Evolutionary conservation across 37 sponge, comb jelly and placozoan genomes (phyloP).

Genomic region (Crambe crambe): DNA sequence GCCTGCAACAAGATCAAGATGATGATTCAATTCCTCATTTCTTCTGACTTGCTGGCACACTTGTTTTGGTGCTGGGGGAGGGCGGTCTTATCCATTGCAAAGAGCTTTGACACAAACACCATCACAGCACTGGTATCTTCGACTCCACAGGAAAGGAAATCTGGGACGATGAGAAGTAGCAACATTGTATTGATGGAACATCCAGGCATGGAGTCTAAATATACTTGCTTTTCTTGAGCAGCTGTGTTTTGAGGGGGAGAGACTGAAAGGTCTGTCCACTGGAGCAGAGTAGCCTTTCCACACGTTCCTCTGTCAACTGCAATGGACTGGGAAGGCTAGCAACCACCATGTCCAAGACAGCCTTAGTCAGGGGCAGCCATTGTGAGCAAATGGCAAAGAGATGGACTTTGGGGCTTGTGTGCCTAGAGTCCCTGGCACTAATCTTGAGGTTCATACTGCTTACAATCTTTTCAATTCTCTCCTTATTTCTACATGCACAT

Average conservation of each 20-base stretch:
- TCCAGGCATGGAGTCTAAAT: neutral
- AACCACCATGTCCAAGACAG: slow-evolving; percentile 85
- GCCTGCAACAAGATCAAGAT: slow-evolving; percentile 34
- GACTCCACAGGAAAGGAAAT: slow-evolving; percentile 70
- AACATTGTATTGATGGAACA: no score
- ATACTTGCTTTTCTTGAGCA: slow-evolving; percentile 65
- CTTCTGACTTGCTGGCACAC: slow-evolving; percentile 28
- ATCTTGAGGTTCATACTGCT: slow-evolving; percentile 77
- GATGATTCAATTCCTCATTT: neutral
- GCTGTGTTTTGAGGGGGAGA: slow-evolving; percentile 75
- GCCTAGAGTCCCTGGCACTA: slow-evolving; percentile 74
- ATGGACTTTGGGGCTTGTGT: slow-evolving; percentile 68
- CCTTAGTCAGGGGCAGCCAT: slow-evolving; percentile 92
- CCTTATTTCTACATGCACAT: slow-evolving; percentile 67
- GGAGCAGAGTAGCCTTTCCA: slow-evolving; percentile 84
- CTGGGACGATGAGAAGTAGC: slow-evolving; percentile 50
- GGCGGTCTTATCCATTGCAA: slow-evolving; percentile 45
- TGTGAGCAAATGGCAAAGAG: slow-evolving; percentile 88
- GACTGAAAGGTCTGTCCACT: slow-evolving; percentile 63
- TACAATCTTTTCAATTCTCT: slow-evolving; percentile 88
- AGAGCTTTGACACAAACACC: slow-evolving; percentile 92
- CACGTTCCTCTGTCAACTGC: slow-evolving; percentile 67
- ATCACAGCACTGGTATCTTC: slow-evolving; percentile 61
- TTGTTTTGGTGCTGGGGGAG: slow-evolving; percentile 73
- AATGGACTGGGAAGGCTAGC: slow-evolving; percentile 81